These are phyloP conservation scores for Invenusta paracnida DNA, from an alignment of 2,888 invertebrate species.

Conservation along the genomic window DNA sequence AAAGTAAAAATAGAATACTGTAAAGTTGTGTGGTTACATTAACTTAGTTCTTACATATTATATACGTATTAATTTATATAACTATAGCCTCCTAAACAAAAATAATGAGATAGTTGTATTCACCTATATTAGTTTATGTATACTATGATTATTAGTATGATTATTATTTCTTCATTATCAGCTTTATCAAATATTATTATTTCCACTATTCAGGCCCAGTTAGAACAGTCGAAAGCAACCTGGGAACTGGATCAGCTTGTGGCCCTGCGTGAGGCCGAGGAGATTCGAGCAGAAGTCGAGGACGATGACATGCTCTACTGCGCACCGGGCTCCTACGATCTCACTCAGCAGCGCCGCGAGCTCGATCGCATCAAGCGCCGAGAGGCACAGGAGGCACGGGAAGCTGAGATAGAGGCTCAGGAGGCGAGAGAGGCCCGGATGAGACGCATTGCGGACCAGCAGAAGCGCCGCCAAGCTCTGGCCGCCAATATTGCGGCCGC, in stretches of 20 bases:
- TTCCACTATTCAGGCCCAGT: slow-evolving; percentile 20
- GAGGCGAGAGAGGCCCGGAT: background rate
- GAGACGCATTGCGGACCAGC: background rate
- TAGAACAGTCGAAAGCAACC: slow-evolving; percentile 40
- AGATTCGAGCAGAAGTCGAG: slow-evolving; percentile 58
- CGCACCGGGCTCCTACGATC: slow-evolving; percentile 74
- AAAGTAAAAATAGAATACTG: too few relatives aligned
- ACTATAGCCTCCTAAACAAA: too few relatives aligned
- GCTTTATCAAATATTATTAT: too few relatives aligned
- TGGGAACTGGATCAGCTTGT: slow-evolving; percentile 49
- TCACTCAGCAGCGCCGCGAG: slow-evolving; percentile 37
- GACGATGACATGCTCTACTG: slow-evolving; percentile 68
- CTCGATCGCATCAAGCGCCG: slow-evolving; percentile 40
- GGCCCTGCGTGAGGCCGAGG: slow-evolving; percentile 63
- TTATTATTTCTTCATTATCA: too few relatives aligned
- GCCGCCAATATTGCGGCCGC: background rate
- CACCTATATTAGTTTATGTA: too few relatives aligned
- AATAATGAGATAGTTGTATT: too few relatives aligned
- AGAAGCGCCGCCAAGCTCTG: background rate
- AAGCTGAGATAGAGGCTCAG: background rate
- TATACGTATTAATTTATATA: too few relatives aligned
- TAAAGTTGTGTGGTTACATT: too few relatives aligned
- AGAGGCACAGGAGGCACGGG: slow-evolving; percentile 36
- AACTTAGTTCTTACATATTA: too few relatives aligned
- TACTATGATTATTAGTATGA: too few relatives aligned